These are phyloP conservation scores for Ahaetulla prasina DNA, from an alignment of 2,113 vertebrate genomes.

Conservation along the genomic window DNA sequence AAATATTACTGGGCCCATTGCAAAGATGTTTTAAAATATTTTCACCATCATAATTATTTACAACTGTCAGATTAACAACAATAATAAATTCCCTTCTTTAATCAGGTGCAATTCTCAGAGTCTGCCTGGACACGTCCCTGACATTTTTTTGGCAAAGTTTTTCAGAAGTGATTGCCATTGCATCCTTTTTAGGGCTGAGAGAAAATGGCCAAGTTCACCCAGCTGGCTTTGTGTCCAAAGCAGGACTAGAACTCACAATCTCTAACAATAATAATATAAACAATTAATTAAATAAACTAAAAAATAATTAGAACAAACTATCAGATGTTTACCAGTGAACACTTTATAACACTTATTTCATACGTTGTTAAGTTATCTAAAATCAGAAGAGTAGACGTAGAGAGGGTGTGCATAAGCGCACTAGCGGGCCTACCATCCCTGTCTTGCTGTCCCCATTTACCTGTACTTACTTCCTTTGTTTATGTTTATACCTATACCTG, in stretches of 20 bases:
- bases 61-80: neutral
- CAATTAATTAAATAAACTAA: constrained; percentile 65
- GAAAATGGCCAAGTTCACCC: neutral
- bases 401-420: too few relatives aligned
- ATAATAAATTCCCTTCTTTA: neutral
- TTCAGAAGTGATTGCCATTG: neutral
- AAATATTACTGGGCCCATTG: neutral
- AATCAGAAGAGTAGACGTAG: neutral
- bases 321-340: constrained; percentile 49
- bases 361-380: neutral
- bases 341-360: neutral
- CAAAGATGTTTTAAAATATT: neutral
- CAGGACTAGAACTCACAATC: neutral
- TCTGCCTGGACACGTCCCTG: neutral
- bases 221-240: neutral
- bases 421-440: too few relatives aligned
- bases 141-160: neutral
- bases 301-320: constrained; percentile 61
- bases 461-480: too few relatives aligned
- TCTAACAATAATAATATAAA: neutral
- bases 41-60: neutral
- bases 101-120: neutral
- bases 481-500: too few relatives aligned
- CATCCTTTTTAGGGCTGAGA: neutral
- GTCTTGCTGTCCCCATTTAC: too few relatives aligned